These are phyloP conservation scores for Amiota minor DNA, from an alignment of 2,888 invertebrate species.

Conservation along the genomic window DNA sequence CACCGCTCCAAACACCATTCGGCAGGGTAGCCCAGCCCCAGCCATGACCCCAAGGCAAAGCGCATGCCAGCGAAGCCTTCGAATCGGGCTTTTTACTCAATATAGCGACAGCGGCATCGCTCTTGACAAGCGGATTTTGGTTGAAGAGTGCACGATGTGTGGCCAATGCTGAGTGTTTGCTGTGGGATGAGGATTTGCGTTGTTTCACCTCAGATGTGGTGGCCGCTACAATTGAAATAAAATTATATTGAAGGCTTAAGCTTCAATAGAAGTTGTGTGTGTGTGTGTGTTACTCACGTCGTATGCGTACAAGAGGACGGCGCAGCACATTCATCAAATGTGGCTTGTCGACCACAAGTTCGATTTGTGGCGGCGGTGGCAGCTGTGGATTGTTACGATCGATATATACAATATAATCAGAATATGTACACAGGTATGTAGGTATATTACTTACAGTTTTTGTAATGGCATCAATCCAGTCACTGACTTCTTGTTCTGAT, in stretches of 20 bases:
- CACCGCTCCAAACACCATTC: constrained; percentile 80
- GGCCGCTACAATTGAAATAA: constrained; percentile 73
- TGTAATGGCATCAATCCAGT: constrained; percentile 86
- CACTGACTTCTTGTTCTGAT: constrained; percentile 85
- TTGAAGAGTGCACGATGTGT: constrained; percentile 58
- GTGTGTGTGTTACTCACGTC: constrained; percentile 75
- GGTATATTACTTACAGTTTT: constrained; percentile 80
- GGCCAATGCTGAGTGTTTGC: constrained; percentile 55
- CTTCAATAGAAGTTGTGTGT: constrained; percentile 8
- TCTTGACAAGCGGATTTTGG: constrained; percentile 71
- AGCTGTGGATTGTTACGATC: constrained; percentile 73
- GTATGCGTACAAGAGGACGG: constrained; percentile 78
- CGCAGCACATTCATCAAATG: constrained; percentile 79
- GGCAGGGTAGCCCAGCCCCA: constrained; percentile 84
- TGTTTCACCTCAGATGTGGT: constrained; percentile 75
- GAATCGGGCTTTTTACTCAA: constrained; percentile 73
- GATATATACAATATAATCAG: too few relatives aligned
- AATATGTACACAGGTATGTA: too few relatives aligned
- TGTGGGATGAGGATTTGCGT: constrained; percentile 60
- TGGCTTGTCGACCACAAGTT: constrained; percentile 82
- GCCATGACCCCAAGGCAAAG: constrained; percentile 80
- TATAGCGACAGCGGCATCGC: constrained; percentile 73
- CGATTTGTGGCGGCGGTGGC: constrained; percentile 83
- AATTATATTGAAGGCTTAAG: background rate
- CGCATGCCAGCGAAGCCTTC: constrained; percentile 71